Conservation (phyloP, 2,113 vertebrate species). For the Otis tarda region DNA sequence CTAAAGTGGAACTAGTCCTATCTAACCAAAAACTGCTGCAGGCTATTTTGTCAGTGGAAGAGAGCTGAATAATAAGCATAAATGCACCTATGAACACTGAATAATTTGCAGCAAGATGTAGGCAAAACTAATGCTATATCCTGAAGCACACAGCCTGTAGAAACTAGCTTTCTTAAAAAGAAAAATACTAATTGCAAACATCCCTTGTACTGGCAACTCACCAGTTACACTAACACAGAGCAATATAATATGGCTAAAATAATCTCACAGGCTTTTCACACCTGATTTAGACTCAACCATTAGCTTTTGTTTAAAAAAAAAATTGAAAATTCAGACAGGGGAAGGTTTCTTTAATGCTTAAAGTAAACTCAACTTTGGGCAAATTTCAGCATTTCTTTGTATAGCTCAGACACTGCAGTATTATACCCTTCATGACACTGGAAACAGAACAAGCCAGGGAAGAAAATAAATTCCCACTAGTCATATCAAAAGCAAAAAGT, state of each 20-base stretch:
- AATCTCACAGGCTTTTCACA: background rate
- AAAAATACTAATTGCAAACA: conserved; percentile 14
- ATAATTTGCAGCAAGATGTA: conserved; percentile 35
- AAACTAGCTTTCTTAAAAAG: background rate
- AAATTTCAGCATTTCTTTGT: background rate
- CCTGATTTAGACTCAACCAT: background rate
- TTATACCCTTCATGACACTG: background rate
- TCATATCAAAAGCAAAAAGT: background rate
- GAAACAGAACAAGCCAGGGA: conserved; percentile 6
- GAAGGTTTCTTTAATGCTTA: background rate
- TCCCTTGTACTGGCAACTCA: background rate
- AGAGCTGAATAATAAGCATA: conserved; percentile 48
- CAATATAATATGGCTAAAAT: background rate
- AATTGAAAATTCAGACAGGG: background rate
- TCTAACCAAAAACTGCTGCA: conserved; percentile 32
- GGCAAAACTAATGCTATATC: conserved; percentile 29
- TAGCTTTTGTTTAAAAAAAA: background rate
- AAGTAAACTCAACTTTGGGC: background rate
- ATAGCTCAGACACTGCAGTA: background rate
- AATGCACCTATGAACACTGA: conserved; percentile 24
- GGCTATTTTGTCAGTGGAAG: conserved; percentile 48
- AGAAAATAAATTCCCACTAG: background rate
- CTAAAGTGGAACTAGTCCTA: conserved; percentile 34
- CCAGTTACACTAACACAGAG: background rate
- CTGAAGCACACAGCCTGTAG: conserved; percentile 9